phyloP scores from a whole-genome alignment of 1,140 invertebrate species.

The Sipha flava region DNA sequence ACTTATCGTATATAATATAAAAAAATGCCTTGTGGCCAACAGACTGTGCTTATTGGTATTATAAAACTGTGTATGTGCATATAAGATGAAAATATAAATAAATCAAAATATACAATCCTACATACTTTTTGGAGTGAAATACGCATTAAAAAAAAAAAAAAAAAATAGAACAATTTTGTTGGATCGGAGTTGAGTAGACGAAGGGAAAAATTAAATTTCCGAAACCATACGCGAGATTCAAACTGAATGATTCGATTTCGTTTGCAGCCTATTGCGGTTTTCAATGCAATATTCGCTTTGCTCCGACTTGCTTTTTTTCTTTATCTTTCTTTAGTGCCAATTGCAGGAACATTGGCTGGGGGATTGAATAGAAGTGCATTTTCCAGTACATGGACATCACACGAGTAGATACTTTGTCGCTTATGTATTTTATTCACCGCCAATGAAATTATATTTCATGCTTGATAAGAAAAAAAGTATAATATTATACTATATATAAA shows the following conservation, averaged over 20 bases:
- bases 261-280: conserved; percentile 19
- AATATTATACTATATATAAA: not conserved
- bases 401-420: conserved; percentile 12
- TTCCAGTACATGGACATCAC: conserved; percentile 23
- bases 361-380: conserved; percentile 29
- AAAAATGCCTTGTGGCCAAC: conserved; percentile 31
- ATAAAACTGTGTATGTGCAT: conserved; percentile 3
- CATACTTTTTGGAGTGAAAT: not conserved
- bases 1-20: conserved; percentile 19
- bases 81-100: not conserved
- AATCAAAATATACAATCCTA: conserved; percentile 15
- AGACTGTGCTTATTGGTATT: conserved; percentile 33
- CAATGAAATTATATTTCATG: conserved; percentile 21
- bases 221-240: conserved; percentile 3
- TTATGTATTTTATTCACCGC: not conserved
- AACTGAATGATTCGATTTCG: conserved; percentile 24
- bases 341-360: not conserved
- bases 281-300: conserved; percentile 1
- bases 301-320: not conserved
- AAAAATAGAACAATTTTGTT: conserved; percentile 18
- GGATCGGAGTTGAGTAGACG: not conserved
- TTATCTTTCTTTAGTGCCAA: not conserved
- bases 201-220: conserved; percentile 9
- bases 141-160: not conserved
- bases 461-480: not conserved